Percentiles rank a stretch among this genome's conserved stretches.
Conservation (phyloP, 2,797 vertebrate species). For the Brachyrhaphis roseni region DNA sequence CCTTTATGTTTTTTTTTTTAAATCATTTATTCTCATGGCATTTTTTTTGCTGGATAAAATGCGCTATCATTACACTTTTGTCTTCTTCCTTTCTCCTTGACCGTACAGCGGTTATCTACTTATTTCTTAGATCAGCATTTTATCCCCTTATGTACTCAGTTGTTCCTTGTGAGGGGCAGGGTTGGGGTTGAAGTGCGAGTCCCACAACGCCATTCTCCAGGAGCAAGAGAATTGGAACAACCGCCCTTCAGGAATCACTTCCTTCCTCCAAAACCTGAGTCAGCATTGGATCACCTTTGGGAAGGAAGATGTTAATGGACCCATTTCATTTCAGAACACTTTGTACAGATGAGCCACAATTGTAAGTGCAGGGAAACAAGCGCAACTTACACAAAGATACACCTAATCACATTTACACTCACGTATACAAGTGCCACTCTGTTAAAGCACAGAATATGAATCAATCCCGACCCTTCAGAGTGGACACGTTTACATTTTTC, state of each 20-base stretch:
- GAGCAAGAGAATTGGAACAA: constrained; percentile 29
- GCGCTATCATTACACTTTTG: constrained; percentile 23
- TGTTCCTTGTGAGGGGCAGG: constrained; percentile 45
- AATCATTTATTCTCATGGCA: constrained; percentile 26
- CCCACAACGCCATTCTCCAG: constrained; percentile 58
- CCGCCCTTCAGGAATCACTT: constrained; percentile 65
- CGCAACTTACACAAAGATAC: constrained; percentile 21
- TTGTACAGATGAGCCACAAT: constrained; percentile 27
- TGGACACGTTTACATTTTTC: constrained; percentile 20
- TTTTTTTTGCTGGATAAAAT: constrained; percentile 27
- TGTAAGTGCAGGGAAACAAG: constrained; percentile 14
- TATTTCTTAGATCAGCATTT: constrained; percentile 62
- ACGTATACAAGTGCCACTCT: constrained; percentile 17
- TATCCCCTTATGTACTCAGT: constrained; percentile 26
- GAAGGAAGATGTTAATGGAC: constrained; percentile 62
- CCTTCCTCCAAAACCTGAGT: constrained; percentile 61
- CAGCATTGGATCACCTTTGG: constrained; percentile 62
- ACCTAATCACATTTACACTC: background rate
- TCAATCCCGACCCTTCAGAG: constrained; percentile 42
- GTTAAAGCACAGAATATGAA: constrained; percentile 18
- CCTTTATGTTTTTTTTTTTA: constrained; percentile 28
- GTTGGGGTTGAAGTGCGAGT: constrained; percentile 49
- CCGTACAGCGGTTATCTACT: constrained; percentile 41
- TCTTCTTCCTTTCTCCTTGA: constrained; percentile 61
- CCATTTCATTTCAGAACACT: constrained; percentile 60